A percentile compares a stretch with the other conserved stretches of the same genome.
phyloP scores from a whole-genome alignment of 2,797 vertebrate genomes.

The Hoplostethus atlanticus region DNA sequence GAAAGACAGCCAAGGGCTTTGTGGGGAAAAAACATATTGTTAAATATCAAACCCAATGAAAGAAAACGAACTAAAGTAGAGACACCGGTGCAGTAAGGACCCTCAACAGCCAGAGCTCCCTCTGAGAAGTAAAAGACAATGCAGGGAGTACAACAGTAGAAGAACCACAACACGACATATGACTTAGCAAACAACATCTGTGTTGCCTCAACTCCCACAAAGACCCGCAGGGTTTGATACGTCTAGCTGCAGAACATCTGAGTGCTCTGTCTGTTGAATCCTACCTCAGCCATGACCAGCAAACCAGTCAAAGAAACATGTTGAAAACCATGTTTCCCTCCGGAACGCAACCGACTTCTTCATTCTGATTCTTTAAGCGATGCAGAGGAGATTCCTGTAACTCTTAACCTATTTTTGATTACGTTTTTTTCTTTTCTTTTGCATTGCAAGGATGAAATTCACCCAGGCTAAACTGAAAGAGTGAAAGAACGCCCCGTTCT shows the following conservation, averaged over 20 bases:
- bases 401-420: no score
- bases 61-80: slow-evolving; percentile 10
- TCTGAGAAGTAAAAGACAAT: slow-evolving; percentile 7
- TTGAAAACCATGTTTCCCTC: not conserved
- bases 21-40: not conserved
- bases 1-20: not conserved
- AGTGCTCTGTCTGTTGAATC: slow-evolving; percentile 20
- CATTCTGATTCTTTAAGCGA: no score
- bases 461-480: no score
- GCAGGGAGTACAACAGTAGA: slow-evolving; percentile 44
- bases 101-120: slow-evolving; percentile 22
- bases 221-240: slow-evolving; percentile 41
- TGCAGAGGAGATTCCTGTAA: no score
- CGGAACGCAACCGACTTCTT: not conserved
- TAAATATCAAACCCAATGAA: slow-evolving; percentile 18
- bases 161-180: slow-evolving; percentile 20
- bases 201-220: slow-evolving; percentile 42
- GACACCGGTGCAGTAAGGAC: slow-evolving; percentile 1
- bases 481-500: no score
- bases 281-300: slow-evolving; percentile 2
- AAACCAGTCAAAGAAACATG: not conserved
- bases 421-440: not conserved
- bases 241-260: slow-evolving; percentile 30
- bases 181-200: slow-evolving; percentile 64
- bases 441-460: not conserved